These are phyloP conservation scores for Megaptera novaeangliae DNA, from an alignment of 2,113 vertebrate species.

Conservation along the genomic window DNA sequence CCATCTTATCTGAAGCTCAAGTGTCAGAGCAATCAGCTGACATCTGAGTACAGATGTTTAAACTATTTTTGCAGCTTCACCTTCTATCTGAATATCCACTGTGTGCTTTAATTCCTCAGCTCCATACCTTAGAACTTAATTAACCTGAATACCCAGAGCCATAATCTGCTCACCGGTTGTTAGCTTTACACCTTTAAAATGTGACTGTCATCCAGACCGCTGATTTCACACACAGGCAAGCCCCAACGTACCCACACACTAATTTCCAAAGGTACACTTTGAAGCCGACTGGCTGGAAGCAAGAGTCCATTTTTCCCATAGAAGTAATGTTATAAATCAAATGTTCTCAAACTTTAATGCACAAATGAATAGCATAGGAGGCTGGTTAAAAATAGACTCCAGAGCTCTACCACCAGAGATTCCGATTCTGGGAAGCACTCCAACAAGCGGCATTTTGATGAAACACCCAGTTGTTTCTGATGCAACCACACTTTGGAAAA, in stretches of 20 bases:
- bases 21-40: not conserved
- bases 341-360: not conserved
- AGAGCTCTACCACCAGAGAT: not conserved
- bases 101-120: not conserved
- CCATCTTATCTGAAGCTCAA: not conserved
- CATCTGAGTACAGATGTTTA: not conserved
- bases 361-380: not conserved
- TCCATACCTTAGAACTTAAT: not conserved
- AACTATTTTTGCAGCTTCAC: not conserved
- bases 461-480: not conserved
- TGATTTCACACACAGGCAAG: not conserved
- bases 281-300: not conserved
- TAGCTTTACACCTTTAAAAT: not conserved
- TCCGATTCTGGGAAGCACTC: not conserved
- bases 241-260: not conserved
- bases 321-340: constrained; percentile 13
- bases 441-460: constrained; percentile 5
- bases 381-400: constrained; percentile 28
- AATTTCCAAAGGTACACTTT: not conserved
- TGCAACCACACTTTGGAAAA: not conserved
- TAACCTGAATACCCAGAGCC: not conserved
- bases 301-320: not conserved
- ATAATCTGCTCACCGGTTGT: not conserved
- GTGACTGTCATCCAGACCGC: not conserved
- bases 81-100: not conserved